phyloP scores from a whole-genome alignment of 2,113 vertebrate species.

The Microtus pennsylvanicus region DNA sequence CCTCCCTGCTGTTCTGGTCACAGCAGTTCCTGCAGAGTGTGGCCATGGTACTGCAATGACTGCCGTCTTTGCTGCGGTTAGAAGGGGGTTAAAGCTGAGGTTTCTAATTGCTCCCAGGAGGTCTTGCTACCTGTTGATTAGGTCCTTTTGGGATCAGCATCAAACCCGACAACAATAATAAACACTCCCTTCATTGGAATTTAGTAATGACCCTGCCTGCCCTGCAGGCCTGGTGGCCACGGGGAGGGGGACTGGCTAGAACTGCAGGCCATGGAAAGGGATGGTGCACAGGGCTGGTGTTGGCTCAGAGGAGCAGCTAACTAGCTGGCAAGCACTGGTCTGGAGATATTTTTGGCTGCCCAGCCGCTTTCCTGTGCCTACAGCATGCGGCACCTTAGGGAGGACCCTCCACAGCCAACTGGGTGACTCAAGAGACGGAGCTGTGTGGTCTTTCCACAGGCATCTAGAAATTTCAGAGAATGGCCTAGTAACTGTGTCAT shows the following conservation, averaged over 20 bases:
- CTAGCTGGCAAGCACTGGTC: neutral
- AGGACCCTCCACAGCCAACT: conserved; percentile 59
- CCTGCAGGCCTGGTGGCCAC: conserved; percentile 20
- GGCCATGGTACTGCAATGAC: neutral
- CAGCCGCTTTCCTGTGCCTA: neutral
- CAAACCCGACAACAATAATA: conserved; percentile 93
- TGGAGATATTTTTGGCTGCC: neutral
- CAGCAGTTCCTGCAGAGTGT: too few relatives aligned
- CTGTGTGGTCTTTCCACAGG: conserved; percentile 57
- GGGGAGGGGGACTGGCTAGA: conserved; percentile 46
- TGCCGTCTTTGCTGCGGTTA: conserved; percentile 83
- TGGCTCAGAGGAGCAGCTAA: neutral
- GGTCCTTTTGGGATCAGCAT: conserved; percentile 93
- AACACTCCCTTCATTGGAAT: conserved; percentile 85
- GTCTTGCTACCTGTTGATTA: conserved; percentile 96
- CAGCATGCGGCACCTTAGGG: neutral
- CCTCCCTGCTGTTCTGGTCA: neutral
- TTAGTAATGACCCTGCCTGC: conserved; percentile 80
- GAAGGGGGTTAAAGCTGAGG: conserved; percentile 90
- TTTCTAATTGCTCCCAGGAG: conserved; percentile 96
- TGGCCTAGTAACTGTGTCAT: conserved; percentile 23
- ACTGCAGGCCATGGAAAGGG: neutral
- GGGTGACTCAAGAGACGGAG: neutral
- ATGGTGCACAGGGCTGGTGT: neutral
- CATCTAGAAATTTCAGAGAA: conserved; percentile 51